Evolutionary conservation across 1,140 invertebrate species (phyloP).

Genomic region (Elymnias hypermnestra): DNA sequence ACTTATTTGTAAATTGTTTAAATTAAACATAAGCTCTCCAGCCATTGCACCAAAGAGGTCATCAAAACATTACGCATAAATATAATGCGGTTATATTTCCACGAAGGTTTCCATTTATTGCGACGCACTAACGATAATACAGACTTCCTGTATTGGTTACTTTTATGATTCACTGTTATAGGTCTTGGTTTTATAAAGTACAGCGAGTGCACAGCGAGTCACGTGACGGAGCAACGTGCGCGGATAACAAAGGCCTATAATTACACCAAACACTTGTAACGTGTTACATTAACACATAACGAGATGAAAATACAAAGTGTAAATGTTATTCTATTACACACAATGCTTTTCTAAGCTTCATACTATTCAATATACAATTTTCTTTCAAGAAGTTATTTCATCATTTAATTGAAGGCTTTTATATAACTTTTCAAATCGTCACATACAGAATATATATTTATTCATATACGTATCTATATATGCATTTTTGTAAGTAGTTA

Average conservation of each 20-base stretch:
- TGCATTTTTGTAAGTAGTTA: too few relatives aligned
- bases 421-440: too few relatives aligned
- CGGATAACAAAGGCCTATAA: neutral
- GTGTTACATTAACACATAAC: neutral
- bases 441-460: too few relatives aligned
- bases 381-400: too few relatives aligned
- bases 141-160: slow-evolving; percentile 3
- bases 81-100: neutral
- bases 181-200: neutral
- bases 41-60: too few relatives aligned
- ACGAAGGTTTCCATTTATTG: slow-evolving; percentile 2
- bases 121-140: slow-evolving; percentile 2
- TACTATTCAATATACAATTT: neutral
- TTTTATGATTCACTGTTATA: neutral
- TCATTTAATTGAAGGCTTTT: too few relatives aligned
- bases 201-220: neutral
- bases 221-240: neutral
- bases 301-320: slow-evolving; percentile 1
- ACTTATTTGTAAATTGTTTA: too few relatives aligned
- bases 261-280: neutral
- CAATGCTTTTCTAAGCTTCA: neutral
- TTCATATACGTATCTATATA: too few relatives aligned
- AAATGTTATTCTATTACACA: too few relatives aligned
- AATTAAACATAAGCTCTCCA: too few relatives aligned
- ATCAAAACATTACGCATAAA: slow-evolving; percentile 1